phyloP scores from a whole-genome alignment of 2,113 vertebrate genomes.

The Apteryx mantelli region DNA sequence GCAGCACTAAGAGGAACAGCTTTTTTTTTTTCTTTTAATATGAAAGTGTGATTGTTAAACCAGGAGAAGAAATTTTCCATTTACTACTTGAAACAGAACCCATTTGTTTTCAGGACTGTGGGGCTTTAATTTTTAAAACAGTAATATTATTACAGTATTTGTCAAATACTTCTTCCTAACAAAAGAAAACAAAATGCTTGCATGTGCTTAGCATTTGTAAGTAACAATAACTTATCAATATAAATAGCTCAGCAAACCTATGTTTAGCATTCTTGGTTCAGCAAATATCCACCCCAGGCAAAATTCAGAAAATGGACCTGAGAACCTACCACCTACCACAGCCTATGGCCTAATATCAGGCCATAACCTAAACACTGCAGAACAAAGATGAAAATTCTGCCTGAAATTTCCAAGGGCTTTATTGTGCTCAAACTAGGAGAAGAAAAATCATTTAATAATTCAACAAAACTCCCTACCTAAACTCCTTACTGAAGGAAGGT shows the following conservation, averaged over 20 bases:
- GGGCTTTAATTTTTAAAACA: constrained; percentile 8
- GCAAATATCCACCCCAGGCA: rapidly evolving
- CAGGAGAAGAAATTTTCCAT: background rate
- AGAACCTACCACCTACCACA: rapidly evolving
- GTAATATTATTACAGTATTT: background rate
- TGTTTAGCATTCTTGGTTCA: background rate
- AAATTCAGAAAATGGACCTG: rapidly evolving
- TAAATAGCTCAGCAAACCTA: background rate
- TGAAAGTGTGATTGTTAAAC: background rate
- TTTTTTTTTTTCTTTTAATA: background rate
- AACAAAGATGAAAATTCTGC: background rate
- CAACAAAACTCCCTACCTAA: background rate
- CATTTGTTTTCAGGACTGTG: background rate
- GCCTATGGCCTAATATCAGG: background rate
- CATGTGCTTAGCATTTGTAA: background rate
- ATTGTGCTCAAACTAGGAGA: background rate
- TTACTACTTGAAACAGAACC: constrained; percentile 6
- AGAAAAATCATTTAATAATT: background rate
- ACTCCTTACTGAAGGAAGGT: background rate
- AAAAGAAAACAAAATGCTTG: background rate
- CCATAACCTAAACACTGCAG: background rate
- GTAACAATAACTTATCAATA: background rate
- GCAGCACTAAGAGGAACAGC: background rate
- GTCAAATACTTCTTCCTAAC: background rate
- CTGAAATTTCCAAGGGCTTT: background rate